Evolutionary conservation across 1,140 invertebrate species (phyloP), one percentile per base, ranked within the genome.

Genomic region (Onthophagus taurus): DNA sequence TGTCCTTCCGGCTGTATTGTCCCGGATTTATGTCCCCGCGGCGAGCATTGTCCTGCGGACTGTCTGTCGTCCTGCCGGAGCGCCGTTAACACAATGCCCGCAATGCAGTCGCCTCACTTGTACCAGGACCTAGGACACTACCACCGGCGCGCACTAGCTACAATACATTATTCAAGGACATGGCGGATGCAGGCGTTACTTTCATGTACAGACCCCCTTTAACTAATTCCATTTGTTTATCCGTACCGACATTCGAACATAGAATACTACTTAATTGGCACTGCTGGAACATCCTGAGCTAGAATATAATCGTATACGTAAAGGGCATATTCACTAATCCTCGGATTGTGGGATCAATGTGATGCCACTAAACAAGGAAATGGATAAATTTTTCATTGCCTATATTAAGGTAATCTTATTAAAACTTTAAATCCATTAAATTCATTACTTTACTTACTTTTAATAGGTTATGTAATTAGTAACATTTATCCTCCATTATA

Each of bases 11-110:
- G 45, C 47, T 47, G 44, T 44, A 52, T 52, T 54, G 52, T 54
- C 38, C 50, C 38, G 44, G 48, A 54, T 54, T 54, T 54, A 54
- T 54, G 48, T 49, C 39, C 50, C 48, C 47, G 50, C 31, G 39
- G 50, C 37, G 41, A 44, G 50, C 47, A 52, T 52, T 52, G 52
- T 50, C 50, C 52, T 47, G 42, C 47, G 42, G 46, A 44, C 49
- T 54, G 48, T 51, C 49, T 51, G 46, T 39, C 42, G 34, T 21
- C 18, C 18, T 13, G 12, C 35, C 20, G n/a, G n/a, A n/a, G n/a
- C n/a, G 23, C 23, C 23, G 23, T 36, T 43, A 37, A 51, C 45
- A 54, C 48, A 54, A 50, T 49, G 44, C 47, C 39, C 37, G 52
- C 50, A 45, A 42, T 48, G 50, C 49, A 51, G 49, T 44, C 21